Conservation (phyloP, 92 coral and sea anemone species). For the Palythoa heliodiscus region DNA sequence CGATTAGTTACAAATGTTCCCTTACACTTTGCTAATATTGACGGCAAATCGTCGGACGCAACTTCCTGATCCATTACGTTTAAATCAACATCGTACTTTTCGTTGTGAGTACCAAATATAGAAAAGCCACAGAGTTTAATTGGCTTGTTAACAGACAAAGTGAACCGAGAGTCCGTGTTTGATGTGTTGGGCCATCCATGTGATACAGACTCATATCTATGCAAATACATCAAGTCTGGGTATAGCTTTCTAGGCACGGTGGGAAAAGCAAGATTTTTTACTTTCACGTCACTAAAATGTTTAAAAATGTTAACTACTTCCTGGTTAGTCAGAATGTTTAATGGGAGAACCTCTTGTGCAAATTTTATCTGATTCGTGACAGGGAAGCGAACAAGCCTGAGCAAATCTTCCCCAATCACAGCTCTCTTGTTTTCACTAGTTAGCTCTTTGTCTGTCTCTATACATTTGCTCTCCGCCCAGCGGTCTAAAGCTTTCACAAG, state of each 20-base stretch:
- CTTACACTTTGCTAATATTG: neutral
- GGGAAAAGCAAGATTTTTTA: neutral
- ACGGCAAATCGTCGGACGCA: neutral
- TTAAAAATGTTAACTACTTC: slow-evolving; percentile 2
- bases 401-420: neutral
- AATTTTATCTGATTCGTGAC: neutral
- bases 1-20: neutral
- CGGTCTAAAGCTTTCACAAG: neutral
- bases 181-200: neutral
- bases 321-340: neutral
- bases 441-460: neutral
- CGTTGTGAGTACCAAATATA: neutral
- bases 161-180: neutral
- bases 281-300: neutral
- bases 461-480: slow-evolving; percentile 1
- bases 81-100: neutral
- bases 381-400: neutral
- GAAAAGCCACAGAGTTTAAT: slow-evolving; percentile 12
- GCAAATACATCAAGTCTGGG: neutral
- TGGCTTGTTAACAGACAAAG: neutral
- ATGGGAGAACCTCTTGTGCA: neutral
- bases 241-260: neutral
- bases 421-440: slow-evolving; percentile 1
- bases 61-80: neutral
- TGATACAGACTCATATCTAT: neutral